phyloP scores from a whole-genome alignment of 2,888 invertebrate species.

The Dynastes tityus region DNA sequence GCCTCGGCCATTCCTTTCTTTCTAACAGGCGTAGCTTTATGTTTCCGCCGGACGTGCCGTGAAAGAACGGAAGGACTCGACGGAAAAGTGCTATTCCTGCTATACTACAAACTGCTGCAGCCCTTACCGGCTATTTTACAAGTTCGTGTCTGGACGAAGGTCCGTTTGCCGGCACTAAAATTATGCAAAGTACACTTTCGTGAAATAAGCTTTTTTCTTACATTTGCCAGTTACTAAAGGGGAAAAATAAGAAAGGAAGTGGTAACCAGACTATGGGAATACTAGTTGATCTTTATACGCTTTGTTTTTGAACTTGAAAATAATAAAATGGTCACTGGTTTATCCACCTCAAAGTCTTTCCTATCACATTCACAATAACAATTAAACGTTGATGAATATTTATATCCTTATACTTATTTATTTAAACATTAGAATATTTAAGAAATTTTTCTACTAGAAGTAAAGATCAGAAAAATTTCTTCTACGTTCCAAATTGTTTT shows the following conservation, averaged over 20 bases:
- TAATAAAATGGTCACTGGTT: too few species aligned
- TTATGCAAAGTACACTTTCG: constrained; percentile 41
- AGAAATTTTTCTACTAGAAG: too few species aligned
- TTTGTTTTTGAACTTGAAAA: too few species aligned
- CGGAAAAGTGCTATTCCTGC: constrained; percentile 30
- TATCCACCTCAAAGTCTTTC: too few species aligned
- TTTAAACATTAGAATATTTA: too few species aligned
- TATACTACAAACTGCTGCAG: constrained; percentile 4
- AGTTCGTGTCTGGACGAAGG: constrained; percentile 36
- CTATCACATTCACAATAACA: too few species aligned
- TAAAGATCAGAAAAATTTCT: too few species aligned
- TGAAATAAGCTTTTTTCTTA: constrained; percentile 13
- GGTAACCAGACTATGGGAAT: not conserved
- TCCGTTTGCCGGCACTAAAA: constrained; percentile 23
- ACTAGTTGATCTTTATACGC: not conserved
- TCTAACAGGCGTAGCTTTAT: constrained; percentile 70
- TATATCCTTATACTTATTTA: too few species aligned
- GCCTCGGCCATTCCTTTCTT: constrained; percentile 70
- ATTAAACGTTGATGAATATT: too few species aligned
- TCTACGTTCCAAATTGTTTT: too few species aligned
- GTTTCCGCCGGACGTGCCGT: constrained; percentile 68
- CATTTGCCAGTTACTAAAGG: not conserved
- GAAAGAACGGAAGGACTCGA: constrained; percentile 47
- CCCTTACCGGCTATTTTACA: constrained; percentile 26
- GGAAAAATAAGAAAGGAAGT: not conserved